Percentiles rank a stretch among this genome's conserved stretches.
Evolutionary conservation across 1,140 invertebrate species (phyloP).

Genomic region (Trissolcus basalis): DNA sequence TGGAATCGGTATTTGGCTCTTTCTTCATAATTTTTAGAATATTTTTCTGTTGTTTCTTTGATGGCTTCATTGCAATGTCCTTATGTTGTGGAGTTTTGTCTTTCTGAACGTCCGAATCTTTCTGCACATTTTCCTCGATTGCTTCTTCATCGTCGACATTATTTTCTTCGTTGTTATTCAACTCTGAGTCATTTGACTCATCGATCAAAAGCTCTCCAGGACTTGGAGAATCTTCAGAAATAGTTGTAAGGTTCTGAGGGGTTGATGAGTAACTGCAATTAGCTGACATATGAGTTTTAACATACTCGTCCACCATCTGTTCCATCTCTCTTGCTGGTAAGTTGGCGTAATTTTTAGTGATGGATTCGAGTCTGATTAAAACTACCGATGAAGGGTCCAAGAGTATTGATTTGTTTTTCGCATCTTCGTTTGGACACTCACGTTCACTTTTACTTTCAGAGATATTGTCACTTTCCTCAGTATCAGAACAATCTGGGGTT

Average conservation of each 20-base stretch:
- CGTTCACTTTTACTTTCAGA: not conserved
- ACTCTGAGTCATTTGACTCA: conserved; percentile 10
- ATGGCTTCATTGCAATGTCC: too few species aligned
- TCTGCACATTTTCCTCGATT: not conserved
- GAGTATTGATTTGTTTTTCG: too few species aligned
- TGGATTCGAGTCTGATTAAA: conserved; percentile 43
- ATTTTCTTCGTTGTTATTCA: not conserved
- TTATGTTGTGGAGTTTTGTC: too few species aligned
- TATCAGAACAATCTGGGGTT: too few species aligned
- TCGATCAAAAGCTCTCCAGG: conserved; percentile 9
- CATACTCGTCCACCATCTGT: conserved; percentile 34
- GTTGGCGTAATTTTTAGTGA: conserved; percentile 25
- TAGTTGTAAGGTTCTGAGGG: conserved; percentile 20
- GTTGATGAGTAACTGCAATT: conserved; percentile 36
- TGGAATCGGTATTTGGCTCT: too few species aligned
- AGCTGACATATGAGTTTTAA: conserved; percentile 26
- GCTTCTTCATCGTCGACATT: not conserved
- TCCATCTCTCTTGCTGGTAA: conserved; percentile 33
- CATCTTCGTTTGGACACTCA: too few species aligned
- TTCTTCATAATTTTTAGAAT: too few species aligned
- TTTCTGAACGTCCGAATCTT: too few species aligned
- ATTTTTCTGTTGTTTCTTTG: too few species aligned
- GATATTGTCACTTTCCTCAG: not conserved
- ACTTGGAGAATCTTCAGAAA: not conserved
- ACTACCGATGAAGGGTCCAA: conserved; percentile 29